phyloP scores from a whole-genome alignment of 2,113 vertebrate species.

The Lophura nycthemera region DNA sequence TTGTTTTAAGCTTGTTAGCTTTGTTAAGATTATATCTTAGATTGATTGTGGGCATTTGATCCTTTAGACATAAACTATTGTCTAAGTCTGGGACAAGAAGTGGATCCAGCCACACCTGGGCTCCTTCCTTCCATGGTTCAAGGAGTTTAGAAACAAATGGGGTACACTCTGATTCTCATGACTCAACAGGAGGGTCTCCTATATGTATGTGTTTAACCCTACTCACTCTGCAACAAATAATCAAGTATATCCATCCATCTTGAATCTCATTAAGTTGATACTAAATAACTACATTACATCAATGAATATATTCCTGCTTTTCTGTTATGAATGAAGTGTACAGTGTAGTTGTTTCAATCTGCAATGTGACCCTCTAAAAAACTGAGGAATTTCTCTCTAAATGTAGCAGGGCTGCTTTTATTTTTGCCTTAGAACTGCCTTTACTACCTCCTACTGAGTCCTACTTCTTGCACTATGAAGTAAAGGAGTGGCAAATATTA shows the following conservation, averaged over 20 bases:
- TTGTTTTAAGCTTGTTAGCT: background rate
- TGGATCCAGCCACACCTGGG: background rate
- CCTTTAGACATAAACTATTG: background rate
- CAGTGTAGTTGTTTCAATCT: background rate
- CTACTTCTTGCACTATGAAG: background rate
- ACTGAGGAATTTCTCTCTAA: background rate
- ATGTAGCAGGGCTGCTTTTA: background rate
- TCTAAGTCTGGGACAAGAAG: background rate
- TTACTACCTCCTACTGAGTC: background rate
- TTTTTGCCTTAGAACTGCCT: background rate
- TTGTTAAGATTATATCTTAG: background rate
- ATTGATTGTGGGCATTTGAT: background rate
- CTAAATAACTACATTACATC: background rate
- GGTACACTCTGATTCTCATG: background rate
- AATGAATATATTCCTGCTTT: background rate
- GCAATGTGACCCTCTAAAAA: background rate
- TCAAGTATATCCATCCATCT: background rate
- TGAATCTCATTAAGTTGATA: background rate
- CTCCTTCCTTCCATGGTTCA: background rate
- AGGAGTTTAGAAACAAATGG: background rate
- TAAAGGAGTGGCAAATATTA: background rate
- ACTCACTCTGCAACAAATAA: background rate
- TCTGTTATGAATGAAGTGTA: background rate
- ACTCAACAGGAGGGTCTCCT: background rate
- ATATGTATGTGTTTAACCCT: background rate